These are phyloP conservation scores for Nowickia ferox DNA, from an alignment of 2,888 invertebrate genomes.

Conservation along the genomic window DNA sequence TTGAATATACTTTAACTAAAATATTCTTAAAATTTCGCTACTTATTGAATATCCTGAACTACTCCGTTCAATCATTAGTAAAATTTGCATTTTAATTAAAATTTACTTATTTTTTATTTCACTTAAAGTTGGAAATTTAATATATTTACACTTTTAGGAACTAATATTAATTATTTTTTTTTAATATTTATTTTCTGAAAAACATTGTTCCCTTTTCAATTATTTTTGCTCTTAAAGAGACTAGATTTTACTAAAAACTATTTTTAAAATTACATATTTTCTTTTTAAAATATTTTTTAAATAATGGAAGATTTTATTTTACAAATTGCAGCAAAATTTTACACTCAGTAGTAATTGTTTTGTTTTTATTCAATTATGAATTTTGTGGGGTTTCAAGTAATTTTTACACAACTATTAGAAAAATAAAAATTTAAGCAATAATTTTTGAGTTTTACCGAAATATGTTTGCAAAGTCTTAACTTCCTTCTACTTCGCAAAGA, in stretches of 20 bases:
- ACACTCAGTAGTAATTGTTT: conserved; percentile 23
- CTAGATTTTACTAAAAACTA: conserved; percentile 68
- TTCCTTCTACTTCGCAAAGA: too few relatives aligned
- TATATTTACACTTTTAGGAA: conserved; percentile 58
- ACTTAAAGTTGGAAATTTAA: conserved; percentile 16
- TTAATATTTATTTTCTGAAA: conserved; percentile 28
- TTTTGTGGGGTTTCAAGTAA: not conserved
- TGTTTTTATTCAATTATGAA: not conserved
- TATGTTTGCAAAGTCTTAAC: too few relatives aligned
- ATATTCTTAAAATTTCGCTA: too few relatives aligned
- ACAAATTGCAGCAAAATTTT: conserved; percentile 50
- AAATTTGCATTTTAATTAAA: not conserved
- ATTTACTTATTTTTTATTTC: conserved; percentile 39
- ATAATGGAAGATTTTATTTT: conserved; percentile 62
- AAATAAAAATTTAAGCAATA: too few relatives aligned
- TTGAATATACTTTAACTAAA: too few relatives aligned
- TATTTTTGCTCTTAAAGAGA: conserved; percentile 72
- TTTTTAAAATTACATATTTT: conserved; percentile 5
- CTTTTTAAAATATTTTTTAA: conserved; percentile 20
- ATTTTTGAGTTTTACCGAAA: too few relatives aligned
- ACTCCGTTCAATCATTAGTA: too few relatives aligned
- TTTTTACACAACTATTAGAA: too few relatives aligned
- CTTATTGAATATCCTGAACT: too few relatives aligned
- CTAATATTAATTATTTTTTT: conserved; percentile 12
- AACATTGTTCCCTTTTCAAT: conserved; percentile 48